Percentiles rank a stretch among this genome's conserved stretches.
Conservation (phyloP, 2,888 invertebrate species). For the Philhelius pedissequus region DNA sequence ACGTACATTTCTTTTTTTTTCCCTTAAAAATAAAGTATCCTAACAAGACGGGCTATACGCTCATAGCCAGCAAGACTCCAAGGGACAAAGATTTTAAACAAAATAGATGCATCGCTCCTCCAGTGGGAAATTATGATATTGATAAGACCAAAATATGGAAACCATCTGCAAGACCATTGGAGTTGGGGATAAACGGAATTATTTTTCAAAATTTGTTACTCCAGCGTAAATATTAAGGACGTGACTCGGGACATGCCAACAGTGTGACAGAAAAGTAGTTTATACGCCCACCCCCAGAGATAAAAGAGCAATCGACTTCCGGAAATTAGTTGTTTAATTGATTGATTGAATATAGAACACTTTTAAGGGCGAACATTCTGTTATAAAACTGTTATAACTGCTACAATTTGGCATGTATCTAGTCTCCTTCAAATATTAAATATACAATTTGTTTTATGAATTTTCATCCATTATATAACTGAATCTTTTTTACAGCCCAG, state of each 20-base stretch:
- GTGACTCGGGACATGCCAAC: too few relatives aligned
- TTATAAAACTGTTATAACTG: too few relatives aligned
- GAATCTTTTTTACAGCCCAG: conserved; percentile 55
- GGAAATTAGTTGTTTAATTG: too few relatives aligned
- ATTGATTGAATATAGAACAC: too few relatives aligned
- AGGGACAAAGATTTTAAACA: conserved; percentile 65
- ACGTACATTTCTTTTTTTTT: background rate
- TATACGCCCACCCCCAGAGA: too few relatives aligned
- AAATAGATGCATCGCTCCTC: conserved; percentile 62
- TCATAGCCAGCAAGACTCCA: conserved; percentile 73
- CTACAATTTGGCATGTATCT: too few relatives aligned
- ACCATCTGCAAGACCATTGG: conserved; percentile 71
- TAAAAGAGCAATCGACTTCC: too few relatives aligned
- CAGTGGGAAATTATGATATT: conserved; percentile 74
- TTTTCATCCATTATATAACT: background rate
- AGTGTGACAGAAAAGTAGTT: too few relatives aligned
- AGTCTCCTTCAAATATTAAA: too few relatives aligned
- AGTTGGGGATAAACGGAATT: conserved; percentile 57
- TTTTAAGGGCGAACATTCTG: too few relatives aligned
- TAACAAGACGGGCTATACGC: conserved; percentile 74
- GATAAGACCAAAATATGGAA: conserved; percentile 49
- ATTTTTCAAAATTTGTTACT: conserved; percentile 54
- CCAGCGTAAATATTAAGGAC: conserved; percentile 71
- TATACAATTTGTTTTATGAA: background rate
- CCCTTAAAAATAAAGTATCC: conserved; percentile 70